Conservation (phyloP, 2,797 vertebrate genomes). For the Atherinosoma microstoma region DNA sequence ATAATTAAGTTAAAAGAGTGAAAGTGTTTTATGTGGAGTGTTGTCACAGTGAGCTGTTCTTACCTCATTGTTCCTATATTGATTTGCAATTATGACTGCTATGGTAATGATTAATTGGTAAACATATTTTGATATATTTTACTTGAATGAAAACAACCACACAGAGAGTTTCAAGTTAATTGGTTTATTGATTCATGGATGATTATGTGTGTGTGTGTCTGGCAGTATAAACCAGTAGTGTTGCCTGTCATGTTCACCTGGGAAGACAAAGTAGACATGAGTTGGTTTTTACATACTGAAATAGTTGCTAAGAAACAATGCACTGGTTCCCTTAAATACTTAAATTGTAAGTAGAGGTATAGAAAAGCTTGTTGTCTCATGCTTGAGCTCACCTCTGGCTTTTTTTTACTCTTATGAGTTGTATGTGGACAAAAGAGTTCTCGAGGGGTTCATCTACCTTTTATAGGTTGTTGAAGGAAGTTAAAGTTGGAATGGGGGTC, state of each 20-base stretch:
- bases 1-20: too few species aligned
- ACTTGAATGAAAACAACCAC: neutral
- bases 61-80: neutral
- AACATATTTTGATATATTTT: neutral
- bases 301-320: neutral
- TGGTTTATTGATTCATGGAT: neutral
- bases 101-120: neutral
- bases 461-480: neutral
- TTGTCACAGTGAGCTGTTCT: neutral
- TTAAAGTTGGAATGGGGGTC: neutral
- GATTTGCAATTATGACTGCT: neutral
- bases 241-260: neutral
- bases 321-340: neutral
- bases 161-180: neutral
- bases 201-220: neutral
- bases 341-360: neutral
- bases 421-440: neutral
- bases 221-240: neutral
- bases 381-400: too few species aligned
- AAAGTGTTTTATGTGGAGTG: too few species aligned
- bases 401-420: neutral
- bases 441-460: neutral
- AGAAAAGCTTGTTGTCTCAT: neutral
- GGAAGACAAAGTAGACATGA: neutral
- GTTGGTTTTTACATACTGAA: neutral